Percentiles rank a stretch among this genome's conserved stretches.
These are phyloP conservation scores for Callyntrura sp. DNA, from an alignment of 2,888 invertebrate genomes.

Conservation along the genomic window DNA sequence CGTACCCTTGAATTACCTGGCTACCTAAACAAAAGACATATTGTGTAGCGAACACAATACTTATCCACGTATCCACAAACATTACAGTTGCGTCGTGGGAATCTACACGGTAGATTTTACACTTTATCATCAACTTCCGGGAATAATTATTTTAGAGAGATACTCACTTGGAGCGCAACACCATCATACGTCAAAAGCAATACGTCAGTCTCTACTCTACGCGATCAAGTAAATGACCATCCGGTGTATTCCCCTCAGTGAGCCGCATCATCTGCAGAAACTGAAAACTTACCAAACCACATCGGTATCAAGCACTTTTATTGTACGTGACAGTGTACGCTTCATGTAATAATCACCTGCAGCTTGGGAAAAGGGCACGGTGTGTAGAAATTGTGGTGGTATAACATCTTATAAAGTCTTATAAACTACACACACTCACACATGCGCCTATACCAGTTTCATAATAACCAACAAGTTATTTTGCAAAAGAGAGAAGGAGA, in stretches of 20 bases:
- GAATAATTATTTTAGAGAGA: slow-evolving; percentile 61
- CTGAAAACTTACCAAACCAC: slow-evolving; percentile 60
- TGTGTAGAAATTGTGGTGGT: too few relatives aligned
- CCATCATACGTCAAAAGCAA: too few relatives aligned
- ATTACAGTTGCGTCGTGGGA: slow-evolving; percentile 63
- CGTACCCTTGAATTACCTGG: too few relatives aligned
- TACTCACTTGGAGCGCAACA: slow-evolving; percentile 13
- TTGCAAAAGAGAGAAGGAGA: not conserved
- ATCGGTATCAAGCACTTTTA: slow-evolving; percentile 32
- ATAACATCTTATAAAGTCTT: not conserved
- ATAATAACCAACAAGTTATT: slow-evolving; percentile 13
- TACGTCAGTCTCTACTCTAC: not conserved
- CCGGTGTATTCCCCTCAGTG: slow-evolving; percentile 49
- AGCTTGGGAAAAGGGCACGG: slow-evolving; percentile 31
- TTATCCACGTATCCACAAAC: slow-evolving; percentile 24
- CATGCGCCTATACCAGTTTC: too few relatives aligned
- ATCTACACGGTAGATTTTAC: slow-evolving; percentile 56
- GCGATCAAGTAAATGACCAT: slow-evolving; percentile 40
- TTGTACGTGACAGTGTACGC: slow-evolving; percentile 24
- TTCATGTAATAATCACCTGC: slow-evolving; percentile 13
- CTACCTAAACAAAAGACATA: too few relatives aligned
- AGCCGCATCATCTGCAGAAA: slow-evolving; percentile 39
- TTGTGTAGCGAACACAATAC: too few relatives aligned
- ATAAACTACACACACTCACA: not conserved
- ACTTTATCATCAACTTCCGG: slow-evolving; percentile 60